Evolutionary conservation across 2,797 vertebrate species (phyloP).

Genomic region (Gymnoscopelus microlampas): DNA sequence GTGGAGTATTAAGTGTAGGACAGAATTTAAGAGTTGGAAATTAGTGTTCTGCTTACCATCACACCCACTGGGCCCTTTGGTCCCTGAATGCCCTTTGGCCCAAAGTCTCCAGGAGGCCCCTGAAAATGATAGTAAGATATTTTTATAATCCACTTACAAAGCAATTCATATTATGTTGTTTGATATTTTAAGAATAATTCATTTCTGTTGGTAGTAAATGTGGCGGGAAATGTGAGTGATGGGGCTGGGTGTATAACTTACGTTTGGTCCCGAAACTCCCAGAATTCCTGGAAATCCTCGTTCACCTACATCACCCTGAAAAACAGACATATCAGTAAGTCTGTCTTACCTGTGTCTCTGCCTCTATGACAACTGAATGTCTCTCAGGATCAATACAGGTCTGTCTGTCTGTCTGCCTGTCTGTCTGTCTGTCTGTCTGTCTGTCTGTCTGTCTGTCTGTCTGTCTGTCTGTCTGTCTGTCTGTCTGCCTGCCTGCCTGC

Average conservation of each 20-base stretch:
- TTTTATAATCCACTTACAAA: not conserved
- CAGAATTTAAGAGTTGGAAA: not conserved
- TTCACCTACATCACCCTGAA: conserved; percentile 91
- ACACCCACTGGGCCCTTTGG: conserved; percentile 90
- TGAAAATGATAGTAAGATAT: conserved; percentile 56
- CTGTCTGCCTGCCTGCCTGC: too few species aligned
- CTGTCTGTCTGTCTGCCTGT: too few species aligned
- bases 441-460: too few species aligned
- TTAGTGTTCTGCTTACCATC: conserved; percentile 80
- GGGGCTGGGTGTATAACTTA: conserved; percentile 61
- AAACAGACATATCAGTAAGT: conserved; percentile 6
- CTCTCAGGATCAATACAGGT: not conserved
- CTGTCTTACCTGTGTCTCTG: too few species aligned
- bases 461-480: too few species aligned
- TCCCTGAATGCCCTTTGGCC: conserved; percentile 92
- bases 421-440: too few species aligned
- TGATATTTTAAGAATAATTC: too few species aligned
- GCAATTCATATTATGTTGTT: not conserved
- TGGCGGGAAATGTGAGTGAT: too few species aligned
- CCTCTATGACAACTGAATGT: not conserved
- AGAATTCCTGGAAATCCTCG: conserved; percentile 92
- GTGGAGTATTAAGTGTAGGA: not conserved
- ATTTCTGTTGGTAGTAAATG: too few species aligned
- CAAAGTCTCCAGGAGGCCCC: conserved; percentile 92
- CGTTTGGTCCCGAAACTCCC: conserved; percentile 95